Conservation (phyloP, 2,888 invertebrate species). For the Didymodactylos carnosus region DNA sequence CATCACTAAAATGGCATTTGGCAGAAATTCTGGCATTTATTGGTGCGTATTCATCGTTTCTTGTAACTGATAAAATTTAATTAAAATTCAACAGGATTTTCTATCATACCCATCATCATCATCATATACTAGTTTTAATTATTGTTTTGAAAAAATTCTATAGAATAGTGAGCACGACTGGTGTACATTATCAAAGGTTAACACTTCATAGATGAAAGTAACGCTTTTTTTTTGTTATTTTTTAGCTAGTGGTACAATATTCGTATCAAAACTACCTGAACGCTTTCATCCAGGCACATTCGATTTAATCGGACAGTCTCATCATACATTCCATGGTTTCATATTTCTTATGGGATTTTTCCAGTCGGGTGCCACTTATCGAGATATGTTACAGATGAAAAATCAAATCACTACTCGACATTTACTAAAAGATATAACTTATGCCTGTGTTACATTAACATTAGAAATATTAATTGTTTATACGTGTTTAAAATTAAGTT, state of each 20-base stretch:
- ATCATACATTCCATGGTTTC: slow-evolving; percentile 6
- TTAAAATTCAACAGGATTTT: too few relatives aligned
- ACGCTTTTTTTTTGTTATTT: slow-evolving; percentile 2
- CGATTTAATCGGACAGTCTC: slow-evolving; percentile 11
- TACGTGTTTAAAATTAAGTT: background rate
- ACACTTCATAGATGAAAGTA: background rate
- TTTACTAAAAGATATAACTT: background rate
- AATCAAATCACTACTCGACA: background rate
- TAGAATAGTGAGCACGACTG: background rate
- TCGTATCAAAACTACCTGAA: slow-evolving; percentile 7
- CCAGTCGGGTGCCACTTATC: background rate
- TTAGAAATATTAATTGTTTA: background rate
- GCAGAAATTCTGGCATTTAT: too few relatives aligned
- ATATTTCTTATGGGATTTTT: slow-evolving; percentile 1
- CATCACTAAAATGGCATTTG: too few relatives aligned
- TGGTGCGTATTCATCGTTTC: too few relatives aligned
- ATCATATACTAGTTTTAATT: too few relatives aligned
- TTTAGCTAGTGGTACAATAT: slow-evolving; percentile 1
- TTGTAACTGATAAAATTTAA: too few relatives aligned
- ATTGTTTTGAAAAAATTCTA: background rate
- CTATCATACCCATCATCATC: too few relatives aligned
- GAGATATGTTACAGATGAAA: background rate
- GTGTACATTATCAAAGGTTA: too few relatives aligned
- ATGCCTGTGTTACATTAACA: background rate
- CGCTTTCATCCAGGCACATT: slow-evolving; percentile 6